Base-by-base conservation (phyloP, 2,888 invertebrate genomes). In the Plebejus anna region DNA sequence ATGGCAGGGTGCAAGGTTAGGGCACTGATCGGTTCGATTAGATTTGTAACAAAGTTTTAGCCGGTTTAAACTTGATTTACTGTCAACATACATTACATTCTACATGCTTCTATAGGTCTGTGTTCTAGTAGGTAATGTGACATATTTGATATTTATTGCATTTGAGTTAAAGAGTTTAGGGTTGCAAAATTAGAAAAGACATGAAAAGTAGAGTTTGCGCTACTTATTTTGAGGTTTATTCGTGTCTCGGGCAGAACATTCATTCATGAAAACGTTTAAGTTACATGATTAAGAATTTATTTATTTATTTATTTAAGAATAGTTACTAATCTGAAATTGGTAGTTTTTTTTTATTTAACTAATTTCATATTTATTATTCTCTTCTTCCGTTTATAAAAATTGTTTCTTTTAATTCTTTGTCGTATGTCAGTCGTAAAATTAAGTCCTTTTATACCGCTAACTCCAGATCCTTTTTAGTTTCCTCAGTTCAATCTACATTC, bases 1-100 rank as follows among this genome's bases (percentile, higher is more conserved):
- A 2, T 32, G 32, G 16, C 16, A 73, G 32, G 32, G 73, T 55
- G 73, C 55, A 73, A 73, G 73, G 73, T 55, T 51, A 55, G 73
- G 51, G 28, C 32, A 55, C 32, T 6, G 11, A 13, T 11, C 32
- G 28, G 28, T 28, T 51, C 11, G 73, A 55, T 73, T 73, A 73
- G 55, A 73, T 73, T 73, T 73, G 51, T 55, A 32, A 73, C 73
- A 55, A 51, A 32, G 73, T 55, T 73, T 36, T 5, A 55, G 32
- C 73, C 32, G 28, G 73, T 73, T 51, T 28, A 32, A 55, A 73
- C 73, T 55, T 7, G 73, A 55, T 73, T 55, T 51, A 28, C 51
- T 32, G 73, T 73, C 47, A 73, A 73, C 73, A 73, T 32, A 66
- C 55, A 55, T 51, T 51, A 51, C 13, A 32, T 66, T 66, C 32